phyloP scores from a whole-genome alignment of 2,888 invertebrate species.

The Seira sanloemensis region DNA sequence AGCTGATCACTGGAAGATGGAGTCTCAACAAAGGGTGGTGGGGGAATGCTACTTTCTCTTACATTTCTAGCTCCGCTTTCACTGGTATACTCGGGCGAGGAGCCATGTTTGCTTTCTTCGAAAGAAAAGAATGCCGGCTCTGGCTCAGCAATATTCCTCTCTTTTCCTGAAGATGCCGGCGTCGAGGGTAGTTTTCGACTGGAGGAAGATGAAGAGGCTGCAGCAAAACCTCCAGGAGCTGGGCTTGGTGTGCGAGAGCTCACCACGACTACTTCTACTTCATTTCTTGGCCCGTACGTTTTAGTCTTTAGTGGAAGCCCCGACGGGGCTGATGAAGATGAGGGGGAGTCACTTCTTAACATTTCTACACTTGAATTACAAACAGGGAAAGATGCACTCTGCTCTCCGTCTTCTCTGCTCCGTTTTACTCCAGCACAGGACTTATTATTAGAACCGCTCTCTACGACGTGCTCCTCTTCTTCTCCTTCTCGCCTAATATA shows the following conservation, averaged over 20 bases:
- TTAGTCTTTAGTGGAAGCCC: conserved; percentile 68
- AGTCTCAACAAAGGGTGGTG: conserved; percentile 53
- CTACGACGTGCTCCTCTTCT: not conserved
- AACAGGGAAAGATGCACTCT: not conserved
- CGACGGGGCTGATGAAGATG: conserved; percentile 53
- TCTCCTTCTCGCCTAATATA: not conserved
- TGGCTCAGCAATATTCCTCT: conserved; percentile 22
- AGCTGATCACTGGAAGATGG: conserved; percentile 45
- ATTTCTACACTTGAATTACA: conserved; percentile 57
- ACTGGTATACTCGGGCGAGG: not conserved
- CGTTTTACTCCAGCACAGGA: not conserved
- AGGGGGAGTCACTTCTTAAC: conserved; percentile 61
- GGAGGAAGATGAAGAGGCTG: conserved; percentile 46
- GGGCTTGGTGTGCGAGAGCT: conserved; percentile 72
- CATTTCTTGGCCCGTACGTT: conserved; percentile 70
- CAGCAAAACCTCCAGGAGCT: conserved; percentile 58
- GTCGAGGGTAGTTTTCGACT: conserved; percentile 57
- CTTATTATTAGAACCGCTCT: conserved; percentile 29
- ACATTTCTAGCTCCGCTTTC: conserved; percentile 22
- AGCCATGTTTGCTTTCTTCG: not conserved
- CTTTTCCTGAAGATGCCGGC: conserved; percentile 38
- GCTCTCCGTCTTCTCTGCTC: not conserved
- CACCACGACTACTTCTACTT: conserved; percentile 72
- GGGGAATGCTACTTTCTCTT: conserved; percentile 63
- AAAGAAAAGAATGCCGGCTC: conserved; percentile 31